Evolutionary conservation across 2,888 invertebrate genomes (phyloP), one percentile per base, ranked within the genome.

Genomic region (Barypeithes pellucidus): DNA sequence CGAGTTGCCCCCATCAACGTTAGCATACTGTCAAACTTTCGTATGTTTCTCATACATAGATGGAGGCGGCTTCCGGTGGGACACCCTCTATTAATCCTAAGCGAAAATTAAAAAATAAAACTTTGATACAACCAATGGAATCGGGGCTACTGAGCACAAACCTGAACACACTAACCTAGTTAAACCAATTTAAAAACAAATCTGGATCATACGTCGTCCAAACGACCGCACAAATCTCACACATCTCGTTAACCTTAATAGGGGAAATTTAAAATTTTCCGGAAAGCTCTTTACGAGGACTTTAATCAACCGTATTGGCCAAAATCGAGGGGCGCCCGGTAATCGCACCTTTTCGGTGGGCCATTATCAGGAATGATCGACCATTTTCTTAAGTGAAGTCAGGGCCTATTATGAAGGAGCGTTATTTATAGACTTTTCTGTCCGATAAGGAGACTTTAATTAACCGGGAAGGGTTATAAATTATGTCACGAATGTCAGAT

Each of bases 301-400:
- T 29, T 59, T 67, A 67, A 67, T 60, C 43, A 67, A 60, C 24
- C 57, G 36, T 47, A 67, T 67, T 41, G 59, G 60, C 47, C 45
- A 36, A 45, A 60, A 60, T 59, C 18, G 47, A 20, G 47, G 59
- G 39, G 47, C 41, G 57, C 47, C 50, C 16, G 72, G 61, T 72
- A 72, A 72, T 72, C 72, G 67, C 72, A 72, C 50, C 67, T 67
- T 65, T 63, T 36, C 45, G 67, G 63, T 24, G 57, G 57, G 52
- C 62, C 72, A 67, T 72, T 72, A 72, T 72, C 67, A 61, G 45
- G 62, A 67, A 72, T 72, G 67, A 72, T 67, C 62, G 72, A 43
- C 72, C 67, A 62, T 72, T 67, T 72, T 67, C 72, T 72, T 72
- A 67, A 72, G 67, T 72, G 67, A 59, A 67, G 67, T 45, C 62